Evolutionary conservation across 2,888 invertebrate genomes (phyloP).

Genomic region (Orthosia gracilis): DNA sequence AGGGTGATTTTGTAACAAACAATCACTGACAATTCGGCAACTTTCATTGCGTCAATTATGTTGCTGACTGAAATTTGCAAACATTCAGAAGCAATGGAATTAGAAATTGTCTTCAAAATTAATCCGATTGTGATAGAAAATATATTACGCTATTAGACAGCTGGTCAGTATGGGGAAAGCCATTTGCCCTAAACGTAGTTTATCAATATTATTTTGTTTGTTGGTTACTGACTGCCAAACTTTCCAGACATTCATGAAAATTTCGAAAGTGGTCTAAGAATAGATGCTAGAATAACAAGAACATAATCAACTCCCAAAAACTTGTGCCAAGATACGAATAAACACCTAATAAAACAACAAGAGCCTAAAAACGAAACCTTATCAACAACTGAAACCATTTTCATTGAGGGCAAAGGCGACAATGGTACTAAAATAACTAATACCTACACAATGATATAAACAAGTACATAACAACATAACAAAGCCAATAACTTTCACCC

Average conservation of each 20-base stretch:
- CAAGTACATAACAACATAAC: conserved; percentile 22
- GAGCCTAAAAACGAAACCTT: conserved; percentile 5
- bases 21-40: too few species aligned
- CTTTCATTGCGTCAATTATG: too few species aligned
- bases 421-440: conserved; percentile 30
- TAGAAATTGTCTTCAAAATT: too few species aligned
- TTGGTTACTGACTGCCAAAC: background rate
- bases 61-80: too few species aligned
- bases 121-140: too few species aligned
- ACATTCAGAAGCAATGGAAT: too few species aligned
- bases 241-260: background rate
- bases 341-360: conserved; percentile 1
- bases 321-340: background rate
- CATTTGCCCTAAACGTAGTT: background rate
- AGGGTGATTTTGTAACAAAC: too few species aligned
- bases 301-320: background rate
- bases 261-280: background rate
- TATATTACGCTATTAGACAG: too few species aligned
- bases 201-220: background rate
- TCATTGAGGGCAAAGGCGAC: background rate
- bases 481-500: conserved; percentile 48
- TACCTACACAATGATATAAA: conserved; percentile 20
- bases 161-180: too few species aligned
- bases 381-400: conserved; percentile 21
- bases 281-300: conserved; percentile 7